Base-by-base conservation (phyloP, 2,888 invertebrate species). In the Galeruca laticollis region DNA sequence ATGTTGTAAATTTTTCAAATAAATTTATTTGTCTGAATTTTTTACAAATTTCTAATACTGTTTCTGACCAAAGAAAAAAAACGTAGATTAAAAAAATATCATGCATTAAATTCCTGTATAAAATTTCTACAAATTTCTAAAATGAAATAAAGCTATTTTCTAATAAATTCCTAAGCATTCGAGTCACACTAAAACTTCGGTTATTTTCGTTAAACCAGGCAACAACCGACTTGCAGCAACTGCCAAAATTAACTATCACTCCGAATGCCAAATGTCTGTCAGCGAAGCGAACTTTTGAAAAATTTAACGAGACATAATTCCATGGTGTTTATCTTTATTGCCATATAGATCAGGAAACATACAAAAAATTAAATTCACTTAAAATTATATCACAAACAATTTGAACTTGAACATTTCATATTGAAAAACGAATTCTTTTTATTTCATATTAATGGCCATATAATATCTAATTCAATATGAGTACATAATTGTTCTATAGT, bases 221-320 rank as follows among this genome's bases (percentile, higher is more conserved):
- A 56, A 56, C 56, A 56, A 54, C 54, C 33, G 54, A 33, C 31
- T 54, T 54, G 54, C 54, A 51, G n/a, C n/a, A n/a, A 35, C 31
- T 56, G 35, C 60, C 64, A 40, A 40, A 64, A 69, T 64, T 69
- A 69, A 51, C 52, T 59, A 26, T 43, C 51, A 10, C 43, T 40
- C n/a, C 26, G 21, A 57, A 60, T 69, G 69, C 69, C 69, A 69
- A 69, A 69, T 33, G 60, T 69, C 69, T 69, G 49, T 69, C 69
- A 69, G 40, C 64, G 60, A 49, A 20, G 62, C 49, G 43, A 60
- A 43, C 57, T 63, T 52, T 64, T 33, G 33, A 51, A 57, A 67
- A 63, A 69, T 64, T 33, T 43, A 59, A 64, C 51, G 49, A 69
- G 52, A 52, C 69, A 64, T 62, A 59, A 62, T 54, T 65, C 31